Percentiles rank a stretch among this genome's conserved stretches.
phyloP scores from a whole-genome alignment of 2,888 invertebrate genomes.

The Coleophora flavipennella region DNA sequence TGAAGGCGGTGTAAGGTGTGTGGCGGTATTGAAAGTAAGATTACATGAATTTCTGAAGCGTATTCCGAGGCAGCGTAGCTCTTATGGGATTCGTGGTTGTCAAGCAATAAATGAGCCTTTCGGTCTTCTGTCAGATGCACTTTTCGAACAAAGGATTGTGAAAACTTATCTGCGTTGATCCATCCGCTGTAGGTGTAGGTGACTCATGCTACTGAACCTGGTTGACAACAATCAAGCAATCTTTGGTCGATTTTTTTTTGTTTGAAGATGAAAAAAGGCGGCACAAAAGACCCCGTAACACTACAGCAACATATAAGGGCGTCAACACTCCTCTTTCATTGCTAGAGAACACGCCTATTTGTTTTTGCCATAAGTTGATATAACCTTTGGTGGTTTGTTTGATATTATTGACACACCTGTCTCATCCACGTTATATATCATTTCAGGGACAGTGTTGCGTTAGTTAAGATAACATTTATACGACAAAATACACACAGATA shows the following conservation, averaged over 20 bases:
- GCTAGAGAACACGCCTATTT: conserved; percentile 11
- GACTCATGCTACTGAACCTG: not conserved
- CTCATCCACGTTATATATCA: not conserved
- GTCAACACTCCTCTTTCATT: conserved; percentile 10
- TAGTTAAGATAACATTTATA: no score
- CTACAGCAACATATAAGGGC: conserved; percentile 4
- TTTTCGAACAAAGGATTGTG: not conserved
- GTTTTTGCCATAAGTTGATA: not conserved
- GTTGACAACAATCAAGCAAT: not conserved
- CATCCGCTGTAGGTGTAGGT: not conserved
- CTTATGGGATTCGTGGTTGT: conserved; percentile 22
- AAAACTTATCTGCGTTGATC: not conserved
- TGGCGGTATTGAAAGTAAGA: conserved; percentile 16
- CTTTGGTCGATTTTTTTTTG: not conserved
- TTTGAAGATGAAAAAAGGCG: conserved; percentile 21
- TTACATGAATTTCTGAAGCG: conserved; percentile 18
- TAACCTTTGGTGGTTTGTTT: not conserved
- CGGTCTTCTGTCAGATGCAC: not conserved
- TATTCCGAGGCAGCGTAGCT: conserved; percentile 18
- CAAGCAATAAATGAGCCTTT: not conserved
- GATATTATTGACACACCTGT: not conserved
- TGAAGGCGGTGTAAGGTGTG: conserved; percentile 1
- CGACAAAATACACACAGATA: no score
- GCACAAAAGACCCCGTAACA: conserved; percentile 17
- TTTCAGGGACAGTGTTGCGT: no score